Base-by-base conservation (phyloP, 2,888 invertebrate genomes). In the Matsumyia berberina region DNA sequence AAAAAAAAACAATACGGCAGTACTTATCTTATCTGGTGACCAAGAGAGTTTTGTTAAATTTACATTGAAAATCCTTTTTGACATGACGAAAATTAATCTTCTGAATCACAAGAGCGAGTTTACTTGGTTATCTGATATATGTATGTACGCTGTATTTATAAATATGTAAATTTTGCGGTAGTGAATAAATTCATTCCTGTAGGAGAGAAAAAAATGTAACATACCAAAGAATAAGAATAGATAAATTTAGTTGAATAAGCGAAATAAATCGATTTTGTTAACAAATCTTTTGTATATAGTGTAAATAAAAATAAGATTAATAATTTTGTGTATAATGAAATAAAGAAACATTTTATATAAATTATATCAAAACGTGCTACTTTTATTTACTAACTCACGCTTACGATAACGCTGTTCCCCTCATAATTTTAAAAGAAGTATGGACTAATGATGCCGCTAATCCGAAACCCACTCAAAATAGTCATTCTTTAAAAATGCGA, bases 291-390 rank as follows among this genome's bases (percentile, higher is more conserved):
- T 83, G 83, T 83, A 83, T 11, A 83, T 73, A 83, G 5, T 83
- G 83, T 83, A 83, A 37, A 79, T 79, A 83, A 8, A 12, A 44
- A 12, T 55, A 53, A 44, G 19, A 69, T 29, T 51, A 53, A 35
- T 42, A 46, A 70, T 53, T 73, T 72, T 85, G 76, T 80, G 85
- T 80, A 80, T 58, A 78, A 37, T 70, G 85, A 69, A 74, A 83
- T 83, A 83, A 83, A 83, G 42, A 64, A 74, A 39, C 42, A 82
- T 83, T 83, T 83, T 79, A 79, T 83, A 83, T 74, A 83, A 70
- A 81, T 76, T 62, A 67, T 69, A 62, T 44, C 39, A n/a, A 42
- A 69, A 42, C 12, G 2, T 11, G n/a, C 3, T 11, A 7, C 8
- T 31, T 31, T 62, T 31, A 9, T 31, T 62, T 51, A 44, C 1